Conservation (phyloP, 1,140 invertebrate genomes). For the Brevipalpus yothersi region DNA sequence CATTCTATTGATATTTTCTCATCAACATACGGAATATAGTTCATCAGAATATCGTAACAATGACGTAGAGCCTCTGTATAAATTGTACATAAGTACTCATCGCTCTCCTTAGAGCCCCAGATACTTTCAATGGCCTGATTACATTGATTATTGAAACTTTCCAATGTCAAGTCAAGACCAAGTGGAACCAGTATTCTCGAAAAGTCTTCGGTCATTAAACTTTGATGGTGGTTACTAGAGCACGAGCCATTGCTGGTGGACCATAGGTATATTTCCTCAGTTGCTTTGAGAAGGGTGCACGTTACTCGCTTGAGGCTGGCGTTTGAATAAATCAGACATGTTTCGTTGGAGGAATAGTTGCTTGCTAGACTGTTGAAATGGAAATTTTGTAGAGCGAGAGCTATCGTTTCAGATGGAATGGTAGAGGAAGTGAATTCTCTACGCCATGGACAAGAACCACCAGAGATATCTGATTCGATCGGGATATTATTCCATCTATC, state of each 20-base stretch:
- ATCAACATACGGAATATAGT: slow-evolving; percentile 27
- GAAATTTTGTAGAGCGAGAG: slow-evolving; percentile 21
- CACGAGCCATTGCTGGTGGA: background rate
- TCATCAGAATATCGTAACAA: slow-evolving; percentile 34
- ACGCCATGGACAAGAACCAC: slow-evolving; percentile 22
- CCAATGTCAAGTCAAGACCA: background rate
- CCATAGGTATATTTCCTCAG: slow-evolving; percentile 1
- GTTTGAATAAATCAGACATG: background rate
- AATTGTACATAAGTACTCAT: slow-evolving; percentile 32
- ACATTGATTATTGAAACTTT: background rate
- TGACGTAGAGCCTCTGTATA: slow-evolving; percentile 36
- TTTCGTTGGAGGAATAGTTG: background rate
- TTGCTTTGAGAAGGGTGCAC: slow-evolving; percentile 4
- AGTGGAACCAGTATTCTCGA: slow-evolving; percentile 1
- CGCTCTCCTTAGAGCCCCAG: slow-evolving; percentile 31
- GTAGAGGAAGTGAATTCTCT: background rate
- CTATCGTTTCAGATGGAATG: slow-evolving; percentile 19
- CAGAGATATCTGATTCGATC: slow-evolving; percentile 38
- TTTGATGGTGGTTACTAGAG: slow-evolving; percentile 1
- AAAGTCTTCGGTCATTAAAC: slow-evolving; percentile 2
- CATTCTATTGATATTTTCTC: slow-evolving; percentile 41
- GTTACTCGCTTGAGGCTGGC: slow-evolving; percentile 1
- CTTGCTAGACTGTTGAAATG: slow-evolving; percentile 28
- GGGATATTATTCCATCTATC: slow-evolving; percentile 46
- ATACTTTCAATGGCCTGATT: slow-evolving; percentile 26